Base-by-base conservation (phyloP, 2,888 invertebrate species). In the Matsumyia berberina region DNA sequence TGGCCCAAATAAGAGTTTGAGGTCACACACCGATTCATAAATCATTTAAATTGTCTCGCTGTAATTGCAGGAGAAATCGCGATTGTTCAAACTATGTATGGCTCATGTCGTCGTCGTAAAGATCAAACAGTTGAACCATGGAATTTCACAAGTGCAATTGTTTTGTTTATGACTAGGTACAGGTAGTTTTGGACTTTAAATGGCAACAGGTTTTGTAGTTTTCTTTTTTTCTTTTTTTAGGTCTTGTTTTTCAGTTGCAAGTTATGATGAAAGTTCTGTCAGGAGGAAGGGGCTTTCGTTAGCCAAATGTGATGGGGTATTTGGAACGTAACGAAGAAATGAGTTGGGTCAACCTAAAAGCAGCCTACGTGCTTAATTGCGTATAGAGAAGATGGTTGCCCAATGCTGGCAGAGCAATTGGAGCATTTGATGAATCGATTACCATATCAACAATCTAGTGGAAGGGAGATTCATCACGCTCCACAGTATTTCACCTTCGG, bases 1-100 rank as follows among this genome's bases (percentile, higher is more conserved):
- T 88, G 88, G 87, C 87, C 87, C 87, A 89, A 86, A 88, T 87
- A 64, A 66, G 60, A 62, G 76, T 72, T 87, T 88, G 89, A 90
- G 90, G 90, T 90, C 89, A 88, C 83, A 70, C 70, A 60, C 55
- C 70, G 78, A 78, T 53, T 62, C 62, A 60, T 70, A 76, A 76
- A 70, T 70, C 53, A 69, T 69, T 69, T 60, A 79, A 79, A 62
- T 79, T 79, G 83, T 55, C 24, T 24, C 49, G 66, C 15, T 64
- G 62, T 57, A 49, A 78, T 77, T 78, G 72, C 66, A 66, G 39
- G 66, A 72, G 78, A 82, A 76, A 76, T 78, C 69, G 77, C 57
- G 29, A 33, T 51, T 60, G 64, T 11, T 70, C 31, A 66, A 46
- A 73, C 62, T 49, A 49, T 70, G 17, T 42, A 9, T 53, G 15